Percentiles rank a stretch among this genome's conserved stretches.
Evolutionary conservation across 1,140 invertebrate species (phyloP).

Genomic region (Leptoteleia sp.): DNA sequence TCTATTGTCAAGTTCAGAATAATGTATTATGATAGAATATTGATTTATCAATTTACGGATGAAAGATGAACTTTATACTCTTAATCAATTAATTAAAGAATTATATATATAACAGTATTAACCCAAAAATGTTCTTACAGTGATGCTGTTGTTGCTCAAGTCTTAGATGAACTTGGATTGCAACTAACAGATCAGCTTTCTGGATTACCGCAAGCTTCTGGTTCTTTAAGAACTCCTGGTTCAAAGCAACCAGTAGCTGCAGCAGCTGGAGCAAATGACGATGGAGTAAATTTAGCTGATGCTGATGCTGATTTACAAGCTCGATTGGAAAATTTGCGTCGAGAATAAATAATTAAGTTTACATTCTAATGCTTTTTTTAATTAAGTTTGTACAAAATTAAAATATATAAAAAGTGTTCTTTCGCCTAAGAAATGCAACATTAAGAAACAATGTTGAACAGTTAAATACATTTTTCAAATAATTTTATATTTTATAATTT

Average conservation of each 20-base stretch:
- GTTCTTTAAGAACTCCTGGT: conserved; percentile 76
- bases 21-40: too few species aligned
- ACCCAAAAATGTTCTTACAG: too few species aligned
- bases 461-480: not conserved
- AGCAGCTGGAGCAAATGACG: conserved; percentile 80
- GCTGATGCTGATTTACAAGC: conserved; percentile 98
- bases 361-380: conserved; percentile 22
- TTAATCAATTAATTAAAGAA: too few species aligned
- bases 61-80: too few species aligned
- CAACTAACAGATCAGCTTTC: conserved; percentile 95
- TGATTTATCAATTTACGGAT: too few species aligned
- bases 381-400: conserved; percentile 27
- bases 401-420: not conserved
- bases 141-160: conserved; percentile 94
- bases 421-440: conserved; percentile 2
- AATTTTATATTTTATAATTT: too few species aligned
- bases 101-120: too few species aligned
- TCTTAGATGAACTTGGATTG: conserved; percentile 97
- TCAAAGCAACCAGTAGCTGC: conserved; percentile 82
- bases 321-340: conserved; percentile 94
- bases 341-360: conserved; percentile 85
- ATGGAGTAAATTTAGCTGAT: conserved; percentile 86
- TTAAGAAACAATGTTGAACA: not conserved
- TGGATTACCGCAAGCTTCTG: conserved; percentile 87
- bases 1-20: too few species aligned